Conservation (phyloP, 1,140 invertebrate genomes). For the Coenobita brevimanus region DNA sequence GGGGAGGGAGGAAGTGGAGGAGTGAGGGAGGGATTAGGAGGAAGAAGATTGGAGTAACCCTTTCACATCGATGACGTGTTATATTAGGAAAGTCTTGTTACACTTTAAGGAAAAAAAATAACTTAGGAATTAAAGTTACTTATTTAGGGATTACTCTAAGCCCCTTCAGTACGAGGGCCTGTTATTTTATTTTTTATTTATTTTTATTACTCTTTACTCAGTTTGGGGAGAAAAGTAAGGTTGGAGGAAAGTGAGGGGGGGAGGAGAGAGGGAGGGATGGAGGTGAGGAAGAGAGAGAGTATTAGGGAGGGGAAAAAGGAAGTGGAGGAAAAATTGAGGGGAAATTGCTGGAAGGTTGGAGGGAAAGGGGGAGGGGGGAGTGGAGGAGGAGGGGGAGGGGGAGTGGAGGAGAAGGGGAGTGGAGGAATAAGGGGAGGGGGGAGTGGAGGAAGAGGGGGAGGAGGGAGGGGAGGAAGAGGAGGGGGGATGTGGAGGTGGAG, state of each 20-base stretch:
- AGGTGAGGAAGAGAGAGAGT: background rate
- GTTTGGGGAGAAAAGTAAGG: background rate
- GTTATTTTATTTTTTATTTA: too few relatives aligned
- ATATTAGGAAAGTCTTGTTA: too few relatives aligned
- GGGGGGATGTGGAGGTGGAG: background rate
- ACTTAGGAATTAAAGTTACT: too few relatives aligned
- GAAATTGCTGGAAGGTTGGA: constrained; percentile 6
- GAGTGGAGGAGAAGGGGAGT: background rate
- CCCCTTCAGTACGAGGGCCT: too few relatives aligned
- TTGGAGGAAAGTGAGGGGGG: background rate
- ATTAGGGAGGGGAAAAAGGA: background rate
- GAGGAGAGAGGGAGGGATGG: background rate
- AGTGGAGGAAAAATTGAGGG: background rate
- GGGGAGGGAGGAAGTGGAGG: background rate
- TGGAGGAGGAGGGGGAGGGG: background rate
- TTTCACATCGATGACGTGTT: background rate
- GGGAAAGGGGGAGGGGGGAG: background rate
- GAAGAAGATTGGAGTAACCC: background rate
- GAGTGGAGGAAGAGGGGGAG: background rate
- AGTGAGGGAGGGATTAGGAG: background rate
- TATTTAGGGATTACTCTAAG: too few relatives aligned
- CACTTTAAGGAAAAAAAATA: too few relatives aligned
- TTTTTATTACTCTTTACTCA: too few relatives aligned
- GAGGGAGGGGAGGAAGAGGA: constrained; percentile 6
- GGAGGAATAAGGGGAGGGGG: background rate